These are phyloP conservation scores for Cheilosia pagana DNA, from an alignment of 2,888 invertebrate species.

Conservation along the genomic window DNA sequence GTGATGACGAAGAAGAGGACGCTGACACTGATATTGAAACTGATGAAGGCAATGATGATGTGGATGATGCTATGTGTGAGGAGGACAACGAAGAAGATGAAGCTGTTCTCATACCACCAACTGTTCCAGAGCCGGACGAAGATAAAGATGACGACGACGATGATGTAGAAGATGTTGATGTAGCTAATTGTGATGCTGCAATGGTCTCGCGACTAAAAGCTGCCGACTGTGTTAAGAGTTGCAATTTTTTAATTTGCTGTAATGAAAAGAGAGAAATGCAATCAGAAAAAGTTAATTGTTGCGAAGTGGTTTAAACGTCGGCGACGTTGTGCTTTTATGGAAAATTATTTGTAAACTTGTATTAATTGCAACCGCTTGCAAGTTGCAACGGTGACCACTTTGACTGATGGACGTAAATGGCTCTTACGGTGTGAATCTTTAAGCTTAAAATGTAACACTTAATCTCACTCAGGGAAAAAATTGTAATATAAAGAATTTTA, in stretches of 20 bases:
- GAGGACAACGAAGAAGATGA: slow-evolving; percentile 70
- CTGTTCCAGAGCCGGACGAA: slow-evolving; percentile 53
- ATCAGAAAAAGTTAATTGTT: slow-evolving; percentile 21
- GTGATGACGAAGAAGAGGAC: slow-evolving; percentile 52
- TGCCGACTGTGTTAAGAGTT: slow-evolving; percentile 83
- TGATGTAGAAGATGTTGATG: slow-evolving; percentile 80
- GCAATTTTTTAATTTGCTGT: slow-evolving; percentile 84
- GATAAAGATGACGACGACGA: slow-evolving; percentile 74
- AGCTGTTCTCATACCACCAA: slow-evolving; percentile 48
- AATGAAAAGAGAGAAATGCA: slow-evolving; percentile 37
- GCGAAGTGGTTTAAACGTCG: neutral
- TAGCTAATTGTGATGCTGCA: slow-evolving; percentile 83
- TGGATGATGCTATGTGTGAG: slow-evolving; percentile 76
- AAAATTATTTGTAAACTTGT: too few species aligned
- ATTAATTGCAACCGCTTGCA: too few species aligned
- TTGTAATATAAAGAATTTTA: too few species aligned
- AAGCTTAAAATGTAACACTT: too few species aligned
- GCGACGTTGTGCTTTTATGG: neutral
- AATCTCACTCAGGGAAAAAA: too few species aligned
- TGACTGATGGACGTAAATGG: too few species aligned
- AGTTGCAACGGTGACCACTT: too few species aligned
- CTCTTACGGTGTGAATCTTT: too few species aligned
- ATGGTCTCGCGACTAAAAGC: slow-evolving; percentile 83
- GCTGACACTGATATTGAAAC: slow-evolving; percentile 67
- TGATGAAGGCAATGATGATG: slow-evolving; percentile 76